Conservation (phyloP, 2,797 vertebrate genomes). For the Notamacropus eugenii region DNA sequence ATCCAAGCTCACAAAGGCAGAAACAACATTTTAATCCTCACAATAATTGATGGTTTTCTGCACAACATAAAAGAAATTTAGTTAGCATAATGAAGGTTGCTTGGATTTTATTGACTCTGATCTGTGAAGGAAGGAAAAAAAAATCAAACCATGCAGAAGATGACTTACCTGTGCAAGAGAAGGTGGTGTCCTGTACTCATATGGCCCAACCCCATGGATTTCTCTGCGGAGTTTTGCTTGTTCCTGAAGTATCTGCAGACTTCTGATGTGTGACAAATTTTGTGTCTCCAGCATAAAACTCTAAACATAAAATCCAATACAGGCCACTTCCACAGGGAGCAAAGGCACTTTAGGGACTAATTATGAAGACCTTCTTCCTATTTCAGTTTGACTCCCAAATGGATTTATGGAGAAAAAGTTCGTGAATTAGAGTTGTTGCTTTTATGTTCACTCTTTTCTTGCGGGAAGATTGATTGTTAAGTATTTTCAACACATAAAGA, state of each 20-base stretch:
- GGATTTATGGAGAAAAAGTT: background rate
- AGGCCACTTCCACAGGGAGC: background rate
- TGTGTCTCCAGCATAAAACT: background rate
- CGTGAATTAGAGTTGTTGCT: background rate
- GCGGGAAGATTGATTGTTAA: background rate
- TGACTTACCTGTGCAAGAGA: background rate
- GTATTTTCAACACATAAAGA: background rate
- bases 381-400: background rate
- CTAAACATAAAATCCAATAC: background rate
- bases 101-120: background rate
- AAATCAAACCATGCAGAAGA: background rate
- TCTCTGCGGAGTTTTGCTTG: background rate
- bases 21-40: background rate
- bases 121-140: background rate
- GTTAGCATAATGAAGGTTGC: background rate
- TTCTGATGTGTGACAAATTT: background rate
- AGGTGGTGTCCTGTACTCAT: background rate
- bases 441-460: background rate
- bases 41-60: background rate
- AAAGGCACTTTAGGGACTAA: background rate
- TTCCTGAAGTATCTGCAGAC: background rate
- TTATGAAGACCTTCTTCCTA: background rate
- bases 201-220: background rate
- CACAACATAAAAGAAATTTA: background rate
- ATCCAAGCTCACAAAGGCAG: background rate